Evolutionary conservation across 2,888 invertebrate species (phyloP).

Genomic region (Papilio protenor): DNA sequence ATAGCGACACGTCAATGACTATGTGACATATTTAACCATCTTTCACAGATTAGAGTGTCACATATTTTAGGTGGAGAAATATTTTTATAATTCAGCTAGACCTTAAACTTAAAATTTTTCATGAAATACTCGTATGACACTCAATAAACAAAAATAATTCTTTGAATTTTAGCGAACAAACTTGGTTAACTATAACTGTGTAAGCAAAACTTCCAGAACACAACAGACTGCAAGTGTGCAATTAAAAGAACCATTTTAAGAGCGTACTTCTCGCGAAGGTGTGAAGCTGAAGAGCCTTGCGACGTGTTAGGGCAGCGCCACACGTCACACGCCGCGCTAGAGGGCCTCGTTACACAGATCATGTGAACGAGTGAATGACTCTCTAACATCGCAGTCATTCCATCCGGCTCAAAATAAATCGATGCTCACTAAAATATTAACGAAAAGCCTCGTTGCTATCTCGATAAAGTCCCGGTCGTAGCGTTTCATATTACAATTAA

Average conservation of each 20-base stretch:
- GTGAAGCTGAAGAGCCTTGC: not conserved
- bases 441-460: not conserved
- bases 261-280: not conserved
- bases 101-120: too few species aligned
- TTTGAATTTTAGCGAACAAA: not conserved
- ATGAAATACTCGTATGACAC: not conserved
- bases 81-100: too few species aligned
- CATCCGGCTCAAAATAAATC: not conserved
- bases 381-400: not conserved
- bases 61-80: not conserved
- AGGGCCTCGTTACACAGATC: not conserved
- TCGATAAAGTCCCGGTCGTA: not conserved
- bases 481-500: not conserved
- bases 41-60: not conserved
- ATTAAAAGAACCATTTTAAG: slow-evolving; percentile 8
- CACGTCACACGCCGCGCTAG: not conserved
- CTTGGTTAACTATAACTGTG: not conserved
- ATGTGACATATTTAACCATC: not conserved
- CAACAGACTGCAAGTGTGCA: slow-evolving; percentile 7
- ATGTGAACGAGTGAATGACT: not conserved
- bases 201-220: not conserved
- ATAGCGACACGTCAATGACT: not conserved
- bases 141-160: not conserved
- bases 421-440: not conserved
- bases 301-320: not conserved